Percentiles rank a stretch among this genome's conserved stretches.
Conservation (phyloP, 2,888 invertebrate genomes). For the Nycteola revayana region DNA sequence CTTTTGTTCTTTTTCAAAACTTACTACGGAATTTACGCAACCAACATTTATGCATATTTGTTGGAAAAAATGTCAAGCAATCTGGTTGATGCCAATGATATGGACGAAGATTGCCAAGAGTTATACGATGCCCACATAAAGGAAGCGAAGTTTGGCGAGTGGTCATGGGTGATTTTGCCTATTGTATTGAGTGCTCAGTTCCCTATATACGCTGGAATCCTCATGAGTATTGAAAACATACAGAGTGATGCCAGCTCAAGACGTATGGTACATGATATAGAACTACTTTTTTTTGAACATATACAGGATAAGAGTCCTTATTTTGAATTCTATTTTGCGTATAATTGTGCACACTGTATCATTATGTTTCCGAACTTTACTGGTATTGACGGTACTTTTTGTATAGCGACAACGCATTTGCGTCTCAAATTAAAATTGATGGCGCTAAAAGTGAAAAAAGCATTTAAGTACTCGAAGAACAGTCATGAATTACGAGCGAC, state of each 20-base stretch:
- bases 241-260: constrained; percentile 43
- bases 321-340: constrained; percentile 55
- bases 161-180: constrained; percentile 52
- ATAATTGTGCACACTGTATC: constrained; percentile 46
- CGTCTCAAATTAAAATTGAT: constrained; percentile 57
- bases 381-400: constrained; percentile 63
- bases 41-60: constrained; percentile 41
- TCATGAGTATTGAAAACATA: constrained; percentile 49
- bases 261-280: constrained; percentile 62
- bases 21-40: constrained; percentile 47
- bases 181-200: constrained; percentile 46
- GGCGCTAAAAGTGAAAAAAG: constrained; percentile 41
- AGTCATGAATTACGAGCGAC: constrained; percentile 35
- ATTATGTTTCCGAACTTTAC: constrained; percentile 48
- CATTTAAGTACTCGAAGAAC: constrained; percentile 41
- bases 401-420: constrained; percentile 58
- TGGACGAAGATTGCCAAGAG: constrained; percentile 47
- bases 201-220: constrained; percentile 48
- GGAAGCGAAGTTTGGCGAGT: constrained; percentile 45
- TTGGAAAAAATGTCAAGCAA: constrained; percentile 51
- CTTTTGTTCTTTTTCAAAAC: constrained; percentile 58
- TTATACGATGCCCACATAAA: constrained; percentile 50
- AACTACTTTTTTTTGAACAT: constrained; percentile 49
- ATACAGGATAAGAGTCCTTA: constrained; percentile 57
- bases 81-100: constrained; percentile 46